Conservation (phyloP, 2,888 invertebrate genomes). For the Ennomos erosarius region DNA sequence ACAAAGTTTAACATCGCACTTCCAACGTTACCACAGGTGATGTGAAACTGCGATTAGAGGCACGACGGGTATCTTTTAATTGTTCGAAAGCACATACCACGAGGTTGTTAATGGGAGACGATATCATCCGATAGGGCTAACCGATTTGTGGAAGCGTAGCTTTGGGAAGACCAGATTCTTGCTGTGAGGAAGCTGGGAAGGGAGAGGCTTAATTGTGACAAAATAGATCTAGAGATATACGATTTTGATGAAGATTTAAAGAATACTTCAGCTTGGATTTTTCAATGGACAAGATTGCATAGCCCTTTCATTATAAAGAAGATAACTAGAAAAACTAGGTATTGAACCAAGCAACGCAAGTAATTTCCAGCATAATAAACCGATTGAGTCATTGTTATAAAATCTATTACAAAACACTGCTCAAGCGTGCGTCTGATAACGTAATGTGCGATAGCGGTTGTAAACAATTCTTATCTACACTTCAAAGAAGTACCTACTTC, state of each 20-base stretch:
- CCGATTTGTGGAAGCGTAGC: slow-evolving; percentile 32
- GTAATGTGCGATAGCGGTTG: slow-evolving; percentile 20
- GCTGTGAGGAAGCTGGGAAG: slow-evolving; percentile 7
- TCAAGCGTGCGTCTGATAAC: slow-evolving; percentile 15
- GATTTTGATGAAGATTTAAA: too few relatives aligned
- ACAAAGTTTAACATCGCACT: slow-evolving; percentile 35
- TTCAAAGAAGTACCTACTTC: slow-evolving; percentile 18
- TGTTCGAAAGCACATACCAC: slow-evolving; percentile 74
- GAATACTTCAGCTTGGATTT: too few relatives aligned
- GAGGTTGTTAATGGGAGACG: slow-evolving; percentile 36
- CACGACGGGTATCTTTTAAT: slow-evolving; percentile 64
- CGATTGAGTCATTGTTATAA: slow-evolving; percentile 25
- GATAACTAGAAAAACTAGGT: too few relatives aligned
- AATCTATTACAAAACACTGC: slow-evolving; percentile 23
- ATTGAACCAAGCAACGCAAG: too few relatives aligned
- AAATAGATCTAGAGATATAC: too few relatives aligned
- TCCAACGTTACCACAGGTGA: slow-evolving; percentile 33
- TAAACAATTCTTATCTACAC: slow-evolving; percentile 27
- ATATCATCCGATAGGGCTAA: slow-evolving; percentile 29
- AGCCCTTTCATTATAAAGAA: too few relatives aligned
- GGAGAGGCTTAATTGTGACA: background rate
- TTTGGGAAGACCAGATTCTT: slow-evolving; percentile 26
- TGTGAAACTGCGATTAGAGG: slow-evolving; percentile 62
- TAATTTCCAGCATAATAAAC: background rate
- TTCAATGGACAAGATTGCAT: too few relatives aligned